phyloP scores from a whole-genome alignment of 2,797 vertebrate genomes.

The Labroides dimidiatus region DNA sequence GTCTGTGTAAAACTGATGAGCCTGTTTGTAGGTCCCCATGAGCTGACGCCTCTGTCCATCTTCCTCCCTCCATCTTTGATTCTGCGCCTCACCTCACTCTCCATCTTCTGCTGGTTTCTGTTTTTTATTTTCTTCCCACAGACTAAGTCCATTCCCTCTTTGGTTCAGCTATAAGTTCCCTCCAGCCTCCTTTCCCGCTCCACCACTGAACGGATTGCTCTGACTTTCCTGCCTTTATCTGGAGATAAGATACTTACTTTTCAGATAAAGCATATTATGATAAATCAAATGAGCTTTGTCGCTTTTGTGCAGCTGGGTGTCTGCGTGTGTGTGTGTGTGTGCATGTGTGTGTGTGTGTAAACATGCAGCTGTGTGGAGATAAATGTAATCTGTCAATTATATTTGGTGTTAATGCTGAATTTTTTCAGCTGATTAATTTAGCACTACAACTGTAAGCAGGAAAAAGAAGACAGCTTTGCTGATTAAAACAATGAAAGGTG shows the following conservation, averaged over 20 bases:
- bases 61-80: not conserved
- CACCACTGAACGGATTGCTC: conserved; percentile 65
- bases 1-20: not conserved
- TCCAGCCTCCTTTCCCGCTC: conserved; percentile 44
- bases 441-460: not conserved
- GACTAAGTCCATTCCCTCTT: not conserved
- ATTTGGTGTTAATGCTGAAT: conserved; percentile 28
- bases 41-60: conserved; percentile 26
- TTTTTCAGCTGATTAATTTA: conserved; percentile 18
- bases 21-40: conserved; percentile 2
- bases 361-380: conserved; percentile 48
- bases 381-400: conserved; percentile 50
- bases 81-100: not conserved
- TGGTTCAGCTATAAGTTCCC: conserved; percentile 5
- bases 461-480: not conserved
- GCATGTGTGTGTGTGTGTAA: conserved; percentile 7
- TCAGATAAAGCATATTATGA: conserved; percentile 90
- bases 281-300: conserved; percentile 83
- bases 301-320: conserved; percentile 63
- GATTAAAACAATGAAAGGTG: too few relatives aligned
- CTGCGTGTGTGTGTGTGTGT: conserved; percentile 15
- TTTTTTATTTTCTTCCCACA: not conserved
- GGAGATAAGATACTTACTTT: conserved; percentile 89
- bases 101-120: conserved; percentile 7
- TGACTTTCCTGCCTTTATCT: conserved; percentile 84